Percentiles rank a stretch among this genome's conserved stretches.
Conservation (phyloP, 2,113 vertebrate species). For the Aptenodytes forsteri region DNA sequence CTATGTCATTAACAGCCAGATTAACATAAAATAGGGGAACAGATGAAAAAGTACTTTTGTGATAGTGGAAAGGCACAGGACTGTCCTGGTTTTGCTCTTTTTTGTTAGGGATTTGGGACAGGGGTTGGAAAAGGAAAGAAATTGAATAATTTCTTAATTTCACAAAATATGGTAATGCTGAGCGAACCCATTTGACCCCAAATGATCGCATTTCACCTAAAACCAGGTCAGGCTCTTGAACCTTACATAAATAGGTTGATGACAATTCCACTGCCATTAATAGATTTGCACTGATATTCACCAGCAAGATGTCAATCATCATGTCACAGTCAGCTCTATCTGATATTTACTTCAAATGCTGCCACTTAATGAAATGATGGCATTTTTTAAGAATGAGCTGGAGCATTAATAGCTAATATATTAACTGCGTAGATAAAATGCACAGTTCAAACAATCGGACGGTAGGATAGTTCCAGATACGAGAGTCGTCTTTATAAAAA, state of each 20-base stretch:
- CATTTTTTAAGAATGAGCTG: neutral
- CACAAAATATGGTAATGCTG: neutral
- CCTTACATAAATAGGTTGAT: neutral
- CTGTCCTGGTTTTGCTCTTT: neutral
- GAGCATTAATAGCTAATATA: neutral
- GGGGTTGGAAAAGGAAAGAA: neutral
- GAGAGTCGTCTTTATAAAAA: neutral
- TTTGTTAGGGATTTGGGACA: neutral
- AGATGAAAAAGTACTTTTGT: neutral
- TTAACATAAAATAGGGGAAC: neutral
- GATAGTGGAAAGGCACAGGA: neutral
- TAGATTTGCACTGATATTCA: neutral
- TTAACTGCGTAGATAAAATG: neutral
- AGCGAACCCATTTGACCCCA: neutral
- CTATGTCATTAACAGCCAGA: neutral
- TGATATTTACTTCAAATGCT: neutral
- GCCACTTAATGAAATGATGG: neutral
- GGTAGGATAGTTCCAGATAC: neutral
- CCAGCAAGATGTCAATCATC: neutral
- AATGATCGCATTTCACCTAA: neutral
- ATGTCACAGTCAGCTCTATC: neutral
- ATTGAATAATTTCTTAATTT: neutral
- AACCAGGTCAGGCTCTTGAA: neutral
- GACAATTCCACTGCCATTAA: neutral
- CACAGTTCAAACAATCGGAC: neutral